A percentile compares a stretch with the other conserved stretches of the same genome.
These are phyloP conservation scores for Cosmopolites sordidus DNA, from an alignment of 2,888 invertebrate genomes.

Conservation along the genomic window DNA sequence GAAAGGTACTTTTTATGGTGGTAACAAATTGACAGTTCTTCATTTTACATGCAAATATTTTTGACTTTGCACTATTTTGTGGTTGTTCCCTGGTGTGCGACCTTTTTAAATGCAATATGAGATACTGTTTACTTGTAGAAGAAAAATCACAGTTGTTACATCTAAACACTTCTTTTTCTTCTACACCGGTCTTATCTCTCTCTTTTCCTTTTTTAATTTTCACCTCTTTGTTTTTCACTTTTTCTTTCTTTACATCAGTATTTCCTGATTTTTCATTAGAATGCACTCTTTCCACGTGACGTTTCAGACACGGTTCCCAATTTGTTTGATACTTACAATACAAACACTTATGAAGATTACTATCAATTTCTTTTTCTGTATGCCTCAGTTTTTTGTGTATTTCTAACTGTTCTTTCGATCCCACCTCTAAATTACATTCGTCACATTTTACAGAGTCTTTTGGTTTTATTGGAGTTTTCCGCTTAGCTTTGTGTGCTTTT, in stretches of 20 bases:
- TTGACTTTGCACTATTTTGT: neutral
- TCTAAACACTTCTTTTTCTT: constrained; percentile 9
- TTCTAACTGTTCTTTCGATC: constrained; percentile 15
- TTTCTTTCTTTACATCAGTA: constrained; percentile 7
- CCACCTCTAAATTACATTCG: constrained; percentile 15
- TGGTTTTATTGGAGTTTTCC: constrained; percentile 2
- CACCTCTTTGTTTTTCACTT: constrained; percentile 9
- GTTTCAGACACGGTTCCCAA: constrained; percentile 26
- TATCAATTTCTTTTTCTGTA: constrained; percentile 5
- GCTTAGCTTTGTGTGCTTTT: constrained; percentile 13
- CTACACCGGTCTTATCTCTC: neutral
- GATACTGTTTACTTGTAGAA: constrained; percentile 23
- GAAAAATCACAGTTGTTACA: constrained; percentile 23
- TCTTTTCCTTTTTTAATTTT: constrained; percentile 11
- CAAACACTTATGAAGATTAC: constrained; percentile 18
- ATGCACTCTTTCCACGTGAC: constrained; percentile 22
- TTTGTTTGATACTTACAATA: constrained; percentile 24
- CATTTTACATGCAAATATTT: constrained; percentile 14
- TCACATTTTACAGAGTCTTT: constrained; percentile 12
- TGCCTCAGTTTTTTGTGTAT: constrained; percentile 23
- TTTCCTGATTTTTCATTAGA: constrained; percentile 5
- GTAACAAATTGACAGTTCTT: constrained; percentile 22
- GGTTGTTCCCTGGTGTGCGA: constrained; percentile 12
- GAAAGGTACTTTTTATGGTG: constrained; percentile 18
- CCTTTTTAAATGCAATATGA: constrained; percentile 22